Percentiles rank a stretch among this genome's conserved stretches.
Conservation (phyloP, 2,113 vertebrate genomes). For the Notechis scutatus region DNA sequence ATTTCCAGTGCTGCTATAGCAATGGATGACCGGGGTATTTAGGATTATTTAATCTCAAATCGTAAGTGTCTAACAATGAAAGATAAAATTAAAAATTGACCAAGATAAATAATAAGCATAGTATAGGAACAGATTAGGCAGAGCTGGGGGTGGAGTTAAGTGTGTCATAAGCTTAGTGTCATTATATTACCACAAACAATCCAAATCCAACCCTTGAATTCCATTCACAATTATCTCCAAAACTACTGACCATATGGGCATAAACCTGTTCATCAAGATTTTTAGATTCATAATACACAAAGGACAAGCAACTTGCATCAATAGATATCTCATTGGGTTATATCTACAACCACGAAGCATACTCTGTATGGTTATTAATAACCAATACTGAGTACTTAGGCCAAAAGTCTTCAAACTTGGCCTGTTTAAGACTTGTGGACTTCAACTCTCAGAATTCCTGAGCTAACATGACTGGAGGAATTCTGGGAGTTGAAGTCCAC, state of each 20-base stretch:
- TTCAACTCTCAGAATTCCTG: no score
- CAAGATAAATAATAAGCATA: neutral
- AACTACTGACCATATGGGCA: neutral
- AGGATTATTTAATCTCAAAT: neutral
- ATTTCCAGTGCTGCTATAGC: fast-evolving
- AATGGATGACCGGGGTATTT: neutral
- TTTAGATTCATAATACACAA: neutral
- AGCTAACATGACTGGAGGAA: no score
- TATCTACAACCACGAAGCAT: neutral
- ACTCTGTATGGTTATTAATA: neutral
- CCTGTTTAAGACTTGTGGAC: no score
- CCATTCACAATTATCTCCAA: neutral
- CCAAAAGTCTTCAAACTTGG: no score
- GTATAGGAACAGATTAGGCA: neutral
- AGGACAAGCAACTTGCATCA: neutral
- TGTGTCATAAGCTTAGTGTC: neutral
- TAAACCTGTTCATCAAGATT: neutral
- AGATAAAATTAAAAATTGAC: neutral
- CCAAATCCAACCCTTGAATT: neutral
- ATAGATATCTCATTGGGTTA: neutral
- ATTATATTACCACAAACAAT: neutral
- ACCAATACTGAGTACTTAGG: neutral
- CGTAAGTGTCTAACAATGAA: neutral
- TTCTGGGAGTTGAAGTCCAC: no score
- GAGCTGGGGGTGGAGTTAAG: neutral